Percentiles rank a stretch among this genome's conserved stretches.
These are phyloP conservation scores for Peromyscus melanophrys DNA, from an alignment of 2,797 vertebrate genomes.

Conservation along the genomic window DNA sequence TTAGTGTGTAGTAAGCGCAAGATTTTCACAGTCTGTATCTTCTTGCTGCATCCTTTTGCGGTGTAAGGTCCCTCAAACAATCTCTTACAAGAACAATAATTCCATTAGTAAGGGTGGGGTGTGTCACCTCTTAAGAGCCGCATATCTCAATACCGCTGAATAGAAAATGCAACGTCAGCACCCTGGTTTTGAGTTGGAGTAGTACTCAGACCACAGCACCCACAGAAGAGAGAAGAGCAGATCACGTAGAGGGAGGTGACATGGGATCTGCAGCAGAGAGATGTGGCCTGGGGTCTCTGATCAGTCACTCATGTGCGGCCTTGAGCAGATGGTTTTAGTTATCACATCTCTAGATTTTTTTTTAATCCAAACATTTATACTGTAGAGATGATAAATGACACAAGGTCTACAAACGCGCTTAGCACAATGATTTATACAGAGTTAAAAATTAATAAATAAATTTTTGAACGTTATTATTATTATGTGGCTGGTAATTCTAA, in stretches of 20 bases:
- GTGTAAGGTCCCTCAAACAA: background rate
- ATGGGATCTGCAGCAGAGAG: background rate
- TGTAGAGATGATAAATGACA: background rate
- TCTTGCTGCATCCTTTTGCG: background rate
- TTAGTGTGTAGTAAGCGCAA: background rate
- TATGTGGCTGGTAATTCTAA: constrained; percentile 36
- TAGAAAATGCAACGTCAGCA: background rate
- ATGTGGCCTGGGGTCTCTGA: background rate
- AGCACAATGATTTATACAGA: background rate
- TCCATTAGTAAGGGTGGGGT: background rate
- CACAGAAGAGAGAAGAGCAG: background rate
- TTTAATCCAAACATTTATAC: constrained; percentile 14
- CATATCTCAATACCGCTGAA: background rate
- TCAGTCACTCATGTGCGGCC: background rate
- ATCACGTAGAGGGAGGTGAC: background rate
- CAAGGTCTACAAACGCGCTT: background rate
- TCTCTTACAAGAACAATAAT: background rate
- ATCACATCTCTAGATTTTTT: background rate
- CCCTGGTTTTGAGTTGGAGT: too few species aligned
- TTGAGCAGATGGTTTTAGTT: constrained; percentile 9
- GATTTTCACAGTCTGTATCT: background rate
- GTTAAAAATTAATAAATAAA: constrained; percentile 53
- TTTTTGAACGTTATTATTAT: constrained; percentile 7
- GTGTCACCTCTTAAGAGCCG: background rate
- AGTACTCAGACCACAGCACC: background rate